phyloP scores from a whole-genome alignment of 1,140 invertebrate species.

The Lasaia peninsularis region DNA sequence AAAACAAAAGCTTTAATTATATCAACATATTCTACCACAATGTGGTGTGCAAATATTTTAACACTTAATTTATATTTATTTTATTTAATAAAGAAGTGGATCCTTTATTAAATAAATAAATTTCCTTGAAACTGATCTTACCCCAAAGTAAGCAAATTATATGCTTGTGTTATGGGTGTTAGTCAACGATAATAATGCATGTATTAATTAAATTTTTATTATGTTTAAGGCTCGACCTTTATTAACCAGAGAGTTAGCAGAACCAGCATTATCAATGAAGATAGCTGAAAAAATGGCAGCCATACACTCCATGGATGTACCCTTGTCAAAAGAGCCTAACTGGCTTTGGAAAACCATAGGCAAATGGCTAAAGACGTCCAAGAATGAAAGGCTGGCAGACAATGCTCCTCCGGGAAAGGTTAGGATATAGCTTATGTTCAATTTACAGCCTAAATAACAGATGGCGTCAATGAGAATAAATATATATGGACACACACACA shows the following conservation, averaged over 20 bases:
- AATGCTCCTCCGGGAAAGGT: constrained; percentile 38
- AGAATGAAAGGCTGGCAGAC: constrained; percentile 40
- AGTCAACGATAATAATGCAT: no score
- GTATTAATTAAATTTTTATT: not conserved
- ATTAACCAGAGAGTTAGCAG: constrained; percentile 86
- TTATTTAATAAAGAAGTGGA: no score
- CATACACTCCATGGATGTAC: constrained; percentile 94
- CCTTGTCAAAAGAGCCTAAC: constrained; percentile 94
- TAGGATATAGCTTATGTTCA: not conserved
- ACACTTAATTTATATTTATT: no score
- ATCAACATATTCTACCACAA: no score
- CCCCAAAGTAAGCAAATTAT: no score
- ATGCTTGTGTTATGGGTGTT: no score
- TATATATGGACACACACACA: no score
- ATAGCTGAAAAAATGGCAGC: constrained; percentile 95
- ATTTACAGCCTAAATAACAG: not conserved
- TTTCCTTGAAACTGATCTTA: no score
- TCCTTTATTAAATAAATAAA: no score
- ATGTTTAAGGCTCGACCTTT: constrained; percentile 87
- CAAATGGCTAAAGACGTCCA: constrained; percentile 81
- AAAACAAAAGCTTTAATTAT: no score
- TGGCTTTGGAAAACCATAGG: constrained; percentile 95
- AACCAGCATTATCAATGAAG: constrained; percentile 85
- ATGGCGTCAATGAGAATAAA: not conserved
- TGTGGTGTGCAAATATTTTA: no score